A percentile compares a stretch with the other conserved stretches of the same genome.
Conservation (phyloP, 2,797 vertebrate species). For the Staurois parvus region DNA sequence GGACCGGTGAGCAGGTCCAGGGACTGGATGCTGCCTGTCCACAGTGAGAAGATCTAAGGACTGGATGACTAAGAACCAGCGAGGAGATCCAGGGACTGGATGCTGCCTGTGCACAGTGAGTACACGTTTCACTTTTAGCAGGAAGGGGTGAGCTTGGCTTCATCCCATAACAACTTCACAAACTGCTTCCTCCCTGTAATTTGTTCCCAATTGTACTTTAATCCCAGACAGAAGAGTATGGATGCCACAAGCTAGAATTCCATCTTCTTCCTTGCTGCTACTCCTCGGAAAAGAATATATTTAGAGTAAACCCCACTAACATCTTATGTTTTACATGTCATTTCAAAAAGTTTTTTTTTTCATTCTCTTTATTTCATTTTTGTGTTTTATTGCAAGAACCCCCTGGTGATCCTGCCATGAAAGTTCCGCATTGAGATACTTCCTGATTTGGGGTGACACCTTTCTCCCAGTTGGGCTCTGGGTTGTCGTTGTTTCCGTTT, state of each 20-base stretch:
- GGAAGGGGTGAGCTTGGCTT: constrained; percentile 19
- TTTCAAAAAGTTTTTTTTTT: too few species aligned
- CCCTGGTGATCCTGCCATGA: not conserved
- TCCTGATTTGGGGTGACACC: not conserved
- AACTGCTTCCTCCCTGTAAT: not conserved
- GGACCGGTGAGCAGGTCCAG: too few species aligned
- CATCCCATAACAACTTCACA: not conserved
- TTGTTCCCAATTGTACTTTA: not conserved
- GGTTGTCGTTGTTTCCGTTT: too few species aligned
- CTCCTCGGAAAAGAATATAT: not conserved
- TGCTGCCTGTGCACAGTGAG: constrained; percentile 12
- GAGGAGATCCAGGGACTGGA: not conserved
- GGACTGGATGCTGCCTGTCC: too few species aligned
- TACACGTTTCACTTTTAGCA: constrained; percentile 32
- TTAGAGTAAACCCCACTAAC: too few species aligned
- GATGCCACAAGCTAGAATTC: not conserved
- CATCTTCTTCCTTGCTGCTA: not conserved
- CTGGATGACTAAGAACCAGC: not conserved
- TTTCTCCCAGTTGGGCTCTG: not conserved
- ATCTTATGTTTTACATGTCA: too few species aligned
- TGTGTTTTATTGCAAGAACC: too few species aligned
- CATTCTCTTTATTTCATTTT: too few species aligned
- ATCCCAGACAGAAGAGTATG: not conserved
- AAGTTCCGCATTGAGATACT: not conserved
- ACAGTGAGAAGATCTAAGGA: too few species aligned